These are phyloP conservation scores for Solen grandis DNA, from an alignment of 1,140 invertebrate genomes.

Conservation along the genomic window DNA sequence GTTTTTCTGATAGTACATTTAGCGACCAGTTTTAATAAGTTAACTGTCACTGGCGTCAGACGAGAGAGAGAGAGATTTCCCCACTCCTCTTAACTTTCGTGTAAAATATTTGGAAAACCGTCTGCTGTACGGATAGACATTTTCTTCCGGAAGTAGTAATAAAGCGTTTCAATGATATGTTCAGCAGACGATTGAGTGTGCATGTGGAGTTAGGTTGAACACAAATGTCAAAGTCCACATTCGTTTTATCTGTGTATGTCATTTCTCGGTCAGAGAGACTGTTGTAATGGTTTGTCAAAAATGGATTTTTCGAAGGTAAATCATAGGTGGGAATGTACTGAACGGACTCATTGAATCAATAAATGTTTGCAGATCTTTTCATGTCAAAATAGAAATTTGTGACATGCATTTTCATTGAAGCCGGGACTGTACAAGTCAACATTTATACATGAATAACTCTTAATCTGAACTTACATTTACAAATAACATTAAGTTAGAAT, in stretches of 20 bases:
- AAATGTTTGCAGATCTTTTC: neutral
- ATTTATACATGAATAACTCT: neutral
- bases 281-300: neutral
- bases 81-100: neutral
- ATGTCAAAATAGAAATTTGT: neutral
- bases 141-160: neutral
- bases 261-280: constrained; percentile 4
- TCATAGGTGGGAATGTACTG: neutral
- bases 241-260: neutral
- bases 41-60: no score
- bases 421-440: neutral
- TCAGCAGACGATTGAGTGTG: no score
- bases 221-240: neutral
- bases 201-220: no score
- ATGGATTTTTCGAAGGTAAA: constrained; percentile 30
- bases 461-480: neutral
- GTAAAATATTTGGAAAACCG: neutral
- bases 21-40: no score
- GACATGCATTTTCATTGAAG: neutral
- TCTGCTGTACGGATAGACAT: neutral
- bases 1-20: no score
- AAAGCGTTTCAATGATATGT: neutral
- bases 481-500: neutral
- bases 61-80: neutral
- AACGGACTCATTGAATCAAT: neutral